These are phyloP conservation scores for Gallirallus australis DNA, from an alignment of 2,797 vertebrate genomes.

Conservation along the genomic window DNA sequence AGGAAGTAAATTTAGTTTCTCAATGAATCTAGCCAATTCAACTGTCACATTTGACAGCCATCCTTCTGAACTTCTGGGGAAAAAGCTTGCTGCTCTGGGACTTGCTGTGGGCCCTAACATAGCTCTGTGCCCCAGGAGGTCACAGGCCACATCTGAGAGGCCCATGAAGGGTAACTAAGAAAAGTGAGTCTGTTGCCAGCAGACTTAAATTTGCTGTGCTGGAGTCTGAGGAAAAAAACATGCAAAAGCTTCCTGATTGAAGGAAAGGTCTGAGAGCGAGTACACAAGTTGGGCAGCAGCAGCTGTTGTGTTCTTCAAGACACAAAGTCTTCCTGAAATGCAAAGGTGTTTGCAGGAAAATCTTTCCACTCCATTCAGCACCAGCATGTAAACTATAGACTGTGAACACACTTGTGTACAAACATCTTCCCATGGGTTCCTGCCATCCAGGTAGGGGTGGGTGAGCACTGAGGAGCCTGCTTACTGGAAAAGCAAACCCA, in stretches of 20 bases:
- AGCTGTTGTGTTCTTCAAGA: not conserved
- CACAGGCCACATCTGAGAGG: not conserved
- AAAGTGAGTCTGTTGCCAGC: not conserved
- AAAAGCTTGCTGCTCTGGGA: not conserved
- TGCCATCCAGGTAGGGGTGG: not conserved
- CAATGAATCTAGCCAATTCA: not conserved
- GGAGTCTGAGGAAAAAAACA: not conserved
- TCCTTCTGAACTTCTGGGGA: not conserved
- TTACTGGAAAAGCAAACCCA: not conserved
- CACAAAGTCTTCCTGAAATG: not conserved
- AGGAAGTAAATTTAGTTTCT: slow-evolving; percentile 30
- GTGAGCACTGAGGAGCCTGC: not conserved
- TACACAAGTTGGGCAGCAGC: not conserved
- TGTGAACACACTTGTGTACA: not conserved
- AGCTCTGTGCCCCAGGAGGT: not conserved
- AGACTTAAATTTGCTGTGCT: not conserved
- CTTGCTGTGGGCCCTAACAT: accelerated
- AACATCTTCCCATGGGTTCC: not conserved
- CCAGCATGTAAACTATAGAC: not conserved
- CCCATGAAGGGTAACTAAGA: not conserved
- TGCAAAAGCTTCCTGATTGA: not conserved
- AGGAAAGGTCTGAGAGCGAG: not conserved
- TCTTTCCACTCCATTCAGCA: not conserved
- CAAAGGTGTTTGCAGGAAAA: not conserved
- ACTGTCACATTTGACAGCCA: accelerated